A percentile compares a stretch with the other conserved stretches of the same genome.
phyloP scores from a whole-genome alignment of 2,113 vertebrate species.

The Rhipidura dahli region DNA sequence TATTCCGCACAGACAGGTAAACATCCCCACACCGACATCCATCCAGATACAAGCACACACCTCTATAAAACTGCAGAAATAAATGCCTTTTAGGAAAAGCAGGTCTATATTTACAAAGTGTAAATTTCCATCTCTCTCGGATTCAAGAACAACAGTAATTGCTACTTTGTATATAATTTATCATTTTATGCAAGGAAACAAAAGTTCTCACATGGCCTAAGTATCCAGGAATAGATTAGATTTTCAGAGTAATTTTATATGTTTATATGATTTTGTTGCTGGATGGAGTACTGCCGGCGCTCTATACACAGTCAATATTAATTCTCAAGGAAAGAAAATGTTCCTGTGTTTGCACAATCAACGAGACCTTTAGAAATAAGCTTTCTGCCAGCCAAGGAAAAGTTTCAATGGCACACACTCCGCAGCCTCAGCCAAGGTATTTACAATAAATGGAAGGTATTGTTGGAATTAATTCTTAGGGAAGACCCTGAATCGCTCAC shows the following conservation, averaged over 20 bases:
- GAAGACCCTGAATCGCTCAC: conserved; percentile 3
- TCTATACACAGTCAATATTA: conserved; percentile 63
- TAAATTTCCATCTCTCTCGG: conserved; percentile 4
- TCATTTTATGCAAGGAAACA: conserved; percentile 62
- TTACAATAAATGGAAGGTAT: conserved; percentile 38
- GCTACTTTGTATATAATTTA: conserved; percentile 62
- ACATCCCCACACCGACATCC: background rate
- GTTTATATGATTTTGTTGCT: conserved; percentile 54
- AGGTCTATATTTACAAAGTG: background rate
- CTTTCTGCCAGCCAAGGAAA: conserved; percentile 40
- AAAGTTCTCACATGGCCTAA: conserved; percentile 60
- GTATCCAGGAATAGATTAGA: conserved; percentile 58
- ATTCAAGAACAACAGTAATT: conserved; percentile 57
- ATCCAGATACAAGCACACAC: background rate
- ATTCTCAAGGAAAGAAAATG: conserved; percentile 60
- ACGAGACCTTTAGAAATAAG: conserved; percentile 68
- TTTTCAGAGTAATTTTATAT: conserved; percentile 65
- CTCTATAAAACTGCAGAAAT: background rate
- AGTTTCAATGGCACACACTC: conserved; percentile 34
- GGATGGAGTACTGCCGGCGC: conserved; percentile 3
- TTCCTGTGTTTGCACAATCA: conserved; percentile 64
- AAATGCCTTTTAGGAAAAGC: conserved; percentile 29
- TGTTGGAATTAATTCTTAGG: conserved; percentile 49
- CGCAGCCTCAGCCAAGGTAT: background rate
- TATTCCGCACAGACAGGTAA: conserved; percentile 17